Conservation (phyloP, 2,888 invertebrate genomes). For the Tiphia femorata region DNA sequence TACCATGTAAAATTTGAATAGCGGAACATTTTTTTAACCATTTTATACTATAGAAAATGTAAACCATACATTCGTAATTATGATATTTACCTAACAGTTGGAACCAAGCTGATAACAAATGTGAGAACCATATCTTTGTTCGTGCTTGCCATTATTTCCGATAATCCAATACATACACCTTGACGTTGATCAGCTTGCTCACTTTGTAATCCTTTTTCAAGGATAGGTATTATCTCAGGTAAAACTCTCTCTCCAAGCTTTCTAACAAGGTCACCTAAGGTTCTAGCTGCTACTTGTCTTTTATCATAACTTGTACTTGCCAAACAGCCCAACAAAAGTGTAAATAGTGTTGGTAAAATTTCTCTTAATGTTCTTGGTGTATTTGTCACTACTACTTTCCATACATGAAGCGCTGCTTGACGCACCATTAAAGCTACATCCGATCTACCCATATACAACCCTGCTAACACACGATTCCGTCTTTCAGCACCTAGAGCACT, state of each 20-base stretch:
- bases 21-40: too few relatives aligned
- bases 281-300: conserved; percentile 95
- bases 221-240: conserved; percentile 97
- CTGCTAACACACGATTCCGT: conserved; percentile 92
- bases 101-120: conserved; percentile 89
- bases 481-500: conserved; percentile 89
- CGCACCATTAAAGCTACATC: conserved; percentile 97
- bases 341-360: conserved; percentile 94
- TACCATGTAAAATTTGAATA: too few relatives aligned
- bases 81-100: conserved; percentile 82
- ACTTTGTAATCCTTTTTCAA: conserved; percentile 93
- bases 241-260: conserved; percentile 98
- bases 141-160: conserved; percentile 98
- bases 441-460: conserved; percentile 96
- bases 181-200: conserved; percentile 95
- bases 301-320: conserved; percentile 98
- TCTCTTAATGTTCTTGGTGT: conserved; percentile 96
- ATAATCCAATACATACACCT: conserved; percentile 97
- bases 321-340: conserved; percentile 90
- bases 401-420: conserved; percentile 97
- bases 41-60: too few relatives aligned
- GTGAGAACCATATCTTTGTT: conserved; percentile 94
- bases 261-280: conserved; percentile 95
- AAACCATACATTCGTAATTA: neutral
- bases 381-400: conserved; percentile 99